Evolutionary conservation across 2,113 vertebrate species (phyloP).

Genomic region (Rhinolophus ferrumequinum): DNA sequence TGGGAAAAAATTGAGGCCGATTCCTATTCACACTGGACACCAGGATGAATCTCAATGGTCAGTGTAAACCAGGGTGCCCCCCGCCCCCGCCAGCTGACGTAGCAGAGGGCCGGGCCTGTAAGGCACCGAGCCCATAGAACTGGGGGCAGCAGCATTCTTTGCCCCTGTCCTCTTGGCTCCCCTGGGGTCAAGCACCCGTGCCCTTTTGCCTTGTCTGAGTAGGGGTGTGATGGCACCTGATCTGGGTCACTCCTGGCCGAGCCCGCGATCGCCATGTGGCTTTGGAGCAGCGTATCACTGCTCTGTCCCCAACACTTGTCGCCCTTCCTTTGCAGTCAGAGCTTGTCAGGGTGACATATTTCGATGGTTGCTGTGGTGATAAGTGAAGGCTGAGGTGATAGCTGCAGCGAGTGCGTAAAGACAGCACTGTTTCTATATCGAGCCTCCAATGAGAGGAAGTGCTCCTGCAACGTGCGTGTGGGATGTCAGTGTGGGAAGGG

Average conservation of each 20-base stretch:
- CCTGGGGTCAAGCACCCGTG: not conserved
- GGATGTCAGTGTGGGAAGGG: not conserved
- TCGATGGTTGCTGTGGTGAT: constrained; percentile 43
- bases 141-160: not conserved
- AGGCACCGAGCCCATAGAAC: not conserved
- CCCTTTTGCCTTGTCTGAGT: too few relatives aligned
- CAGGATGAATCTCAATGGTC: fast-evolving
- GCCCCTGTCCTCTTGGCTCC: not conserved
- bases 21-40: not conserved
- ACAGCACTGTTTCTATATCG: not conserved
- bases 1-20: not conserved
- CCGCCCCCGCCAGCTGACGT: fast-evolving
- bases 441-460: not conserved
- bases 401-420: not conserved
- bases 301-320: not conserved
- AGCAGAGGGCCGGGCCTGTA: not conserved
- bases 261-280: fast-evolving
- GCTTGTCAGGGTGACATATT: constrained; percentile 55
- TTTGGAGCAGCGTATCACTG: not conserved
- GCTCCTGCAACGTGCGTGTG: not conserved
- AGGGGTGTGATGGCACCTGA: not conserved
- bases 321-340: constrained; percentile 10
- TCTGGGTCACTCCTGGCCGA: not conserved
- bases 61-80: not conserved
- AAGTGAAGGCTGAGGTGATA: constrained; percentile 11